phyloP scores from a whole-genome alignment of 64 coral and sea anemone species.

The Platygyra sinensis region DNA sequence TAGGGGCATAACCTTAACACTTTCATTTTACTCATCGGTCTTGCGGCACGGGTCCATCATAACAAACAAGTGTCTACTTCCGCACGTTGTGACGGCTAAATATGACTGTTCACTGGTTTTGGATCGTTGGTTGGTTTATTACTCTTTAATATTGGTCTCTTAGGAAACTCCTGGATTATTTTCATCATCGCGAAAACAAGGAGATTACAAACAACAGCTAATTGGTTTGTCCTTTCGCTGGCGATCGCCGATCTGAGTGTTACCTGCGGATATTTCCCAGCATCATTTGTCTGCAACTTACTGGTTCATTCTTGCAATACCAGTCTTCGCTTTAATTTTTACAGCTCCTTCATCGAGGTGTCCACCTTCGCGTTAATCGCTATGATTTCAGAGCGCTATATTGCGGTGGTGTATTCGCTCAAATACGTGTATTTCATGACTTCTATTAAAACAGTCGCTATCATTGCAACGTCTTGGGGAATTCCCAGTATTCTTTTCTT shows the following conservation, averaged over 20 bases:
- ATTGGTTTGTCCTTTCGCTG: constrained; percentile 4
- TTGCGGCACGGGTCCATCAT: too few species aligned
- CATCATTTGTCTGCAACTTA: not conserved
- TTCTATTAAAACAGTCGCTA: not conserved
- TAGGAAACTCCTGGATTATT: constrained; percentile 20
- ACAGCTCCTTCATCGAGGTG: not conserved
- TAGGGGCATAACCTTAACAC: too few species aligned
- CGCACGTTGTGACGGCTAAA: not conserved
- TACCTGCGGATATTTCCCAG: not conserved
- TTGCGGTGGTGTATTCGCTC: constrained; percentile 1
- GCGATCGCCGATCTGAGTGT: constrained; percentile 14
- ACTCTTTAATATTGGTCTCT: not conserved
- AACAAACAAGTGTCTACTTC: not conserved
- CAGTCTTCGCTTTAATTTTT: not conserved
- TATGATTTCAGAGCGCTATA: constrained; percentile 4
- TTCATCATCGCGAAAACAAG: constrained; percentile 2
- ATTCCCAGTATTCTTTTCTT: not conserved
- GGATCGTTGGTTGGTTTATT: not conserved
- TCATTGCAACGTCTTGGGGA: not conserved
- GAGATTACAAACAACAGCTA: not conserved
- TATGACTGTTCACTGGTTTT: constrained; percentile 12
- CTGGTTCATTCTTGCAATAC: not conserved
- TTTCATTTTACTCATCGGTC: too few species aligned
- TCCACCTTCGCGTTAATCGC: not conserved
- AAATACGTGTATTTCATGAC: constrained; percentile 16